These are phyloP conservation scores for Osmerus eperlanus DNA, from an alignment of 2,113 vertebrate species.

Conservation along the genomic window DNA sequence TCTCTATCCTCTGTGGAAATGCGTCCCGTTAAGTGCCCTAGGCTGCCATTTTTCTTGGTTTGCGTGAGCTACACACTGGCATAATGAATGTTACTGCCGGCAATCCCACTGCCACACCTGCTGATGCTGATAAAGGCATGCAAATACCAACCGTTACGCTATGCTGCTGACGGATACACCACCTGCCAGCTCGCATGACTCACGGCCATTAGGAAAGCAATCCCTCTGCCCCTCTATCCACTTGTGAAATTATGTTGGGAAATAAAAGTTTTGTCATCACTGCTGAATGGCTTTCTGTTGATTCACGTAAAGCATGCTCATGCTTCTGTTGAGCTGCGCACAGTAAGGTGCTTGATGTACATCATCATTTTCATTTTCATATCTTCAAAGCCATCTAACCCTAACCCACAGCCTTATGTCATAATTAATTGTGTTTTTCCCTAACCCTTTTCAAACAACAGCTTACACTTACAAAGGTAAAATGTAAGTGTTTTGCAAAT, in stretches of 20 bases:
- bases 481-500: too few relatives aligned
- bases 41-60: constrained; percentile 49
- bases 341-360: neutral
- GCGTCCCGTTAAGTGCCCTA: constrained; percentile 38
- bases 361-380: neutral
- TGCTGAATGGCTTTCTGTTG: constrained; percentile 12
- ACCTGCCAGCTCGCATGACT: constrained; percentile 13
- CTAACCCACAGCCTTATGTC: too few relatives aligned
- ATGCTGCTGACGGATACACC: constrained; percentile 21
- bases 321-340: neutral
- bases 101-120: constrained; percentile 39
- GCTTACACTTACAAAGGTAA: too few relatives aligned
- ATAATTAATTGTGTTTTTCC: too few relatives aligned
- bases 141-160: constrained; percentile 11
- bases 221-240: neutral
- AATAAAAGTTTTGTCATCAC: neutral
- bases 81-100: constrained; percentile 46
- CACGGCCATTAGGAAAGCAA: neutral
- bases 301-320: neutral
- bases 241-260: neutral
- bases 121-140: constrained; percentile 53
- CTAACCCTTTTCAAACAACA: too few relatives aligned
- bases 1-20: constrained; percentile 30
- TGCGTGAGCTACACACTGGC: constrained; percentile 32
- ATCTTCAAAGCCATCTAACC: neutral